Conservation (phyloP, 1,140 invertebrate genomes). For the Palaemon carinicauda region DNA sequence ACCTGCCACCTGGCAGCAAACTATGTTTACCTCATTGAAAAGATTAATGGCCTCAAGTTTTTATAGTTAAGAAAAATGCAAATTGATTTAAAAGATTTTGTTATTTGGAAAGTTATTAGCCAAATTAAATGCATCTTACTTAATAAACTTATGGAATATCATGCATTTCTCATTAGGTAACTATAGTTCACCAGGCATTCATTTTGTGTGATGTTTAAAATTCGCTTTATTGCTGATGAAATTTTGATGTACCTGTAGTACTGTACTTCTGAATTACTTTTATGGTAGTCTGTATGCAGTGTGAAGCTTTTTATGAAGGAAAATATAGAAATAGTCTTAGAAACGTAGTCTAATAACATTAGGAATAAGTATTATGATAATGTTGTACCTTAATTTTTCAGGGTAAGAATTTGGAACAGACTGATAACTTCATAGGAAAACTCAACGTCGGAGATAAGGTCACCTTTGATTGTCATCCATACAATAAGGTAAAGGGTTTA, state of each 20-base stretch:
- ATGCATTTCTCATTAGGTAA: no score
- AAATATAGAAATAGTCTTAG: not conserved
- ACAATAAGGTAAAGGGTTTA: constrained; percentile 40
- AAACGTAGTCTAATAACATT: not conserved
- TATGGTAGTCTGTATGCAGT: not conserved
- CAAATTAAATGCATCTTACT: no score
- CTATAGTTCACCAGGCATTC: not conserved
- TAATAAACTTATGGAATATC: no score
- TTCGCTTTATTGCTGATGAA: no score
- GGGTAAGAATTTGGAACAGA: constrained; percentile 25
- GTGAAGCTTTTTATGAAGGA: not conserved
- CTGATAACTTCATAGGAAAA: constrained; percentile 8
- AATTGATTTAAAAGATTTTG: no score
- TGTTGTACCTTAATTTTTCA: not conserved
- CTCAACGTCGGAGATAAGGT: constrained; percentile 33
- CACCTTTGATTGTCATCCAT: constrained; percentile 48
- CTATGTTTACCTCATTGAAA: no score
- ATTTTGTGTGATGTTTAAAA: not conserved
- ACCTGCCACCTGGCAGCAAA: no score
- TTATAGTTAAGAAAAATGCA: no score
- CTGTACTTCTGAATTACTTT: no score
- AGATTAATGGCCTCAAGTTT: no score
- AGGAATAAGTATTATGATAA: not conserved
- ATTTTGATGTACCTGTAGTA: no score
- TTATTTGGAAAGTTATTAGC: no score